These are phyloP conservation scores for Ifrita kowaldi DNA, from an alignment of 2,113 vertebrate genomes.

Conservation along the genomic window DNA sequence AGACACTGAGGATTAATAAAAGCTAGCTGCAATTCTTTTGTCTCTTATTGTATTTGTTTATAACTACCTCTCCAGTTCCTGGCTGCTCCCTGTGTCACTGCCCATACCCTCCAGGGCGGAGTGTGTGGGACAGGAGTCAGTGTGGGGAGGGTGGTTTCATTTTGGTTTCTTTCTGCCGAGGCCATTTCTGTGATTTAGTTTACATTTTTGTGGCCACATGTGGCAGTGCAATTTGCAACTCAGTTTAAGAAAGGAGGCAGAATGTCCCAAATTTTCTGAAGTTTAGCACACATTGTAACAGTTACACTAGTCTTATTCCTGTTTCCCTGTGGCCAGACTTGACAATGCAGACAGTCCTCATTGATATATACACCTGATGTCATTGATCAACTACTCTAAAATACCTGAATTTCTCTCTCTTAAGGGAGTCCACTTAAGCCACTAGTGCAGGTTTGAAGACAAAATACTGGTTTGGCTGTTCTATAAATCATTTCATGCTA, in stretches of 20 bases:
- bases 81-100: neutral
- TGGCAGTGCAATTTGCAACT: neutral
- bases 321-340: neutral
- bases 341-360: neutral
- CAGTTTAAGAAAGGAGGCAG: neutral
- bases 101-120: neutral
- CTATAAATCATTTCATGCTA: neutral
- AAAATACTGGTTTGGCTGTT: neutral
- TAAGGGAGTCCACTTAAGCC: neutral
- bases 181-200: neutral
- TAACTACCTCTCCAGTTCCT: neutral
- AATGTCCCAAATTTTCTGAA: neutral
- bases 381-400: neutral
- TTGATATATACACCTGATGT: neutral
- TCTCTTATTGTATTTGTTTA: neutral
- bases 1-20: neutral
- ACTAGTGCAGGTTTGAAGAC: neutral
- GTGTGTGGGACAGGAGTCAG: fast-evolving
- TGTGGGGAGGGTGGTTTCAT: neutral
- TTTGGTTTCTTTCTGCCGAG: neutral
- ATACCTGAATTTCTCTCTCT: neutral
- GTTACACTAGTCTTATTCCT: neutral
- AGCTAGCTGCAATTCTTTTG: neutral
- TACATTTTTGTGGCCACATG: neutral
- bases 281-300: neutral